Conservation (phyloP, 2,113 vertebrate species). For the Salvelinus fontinalis region DNA sequence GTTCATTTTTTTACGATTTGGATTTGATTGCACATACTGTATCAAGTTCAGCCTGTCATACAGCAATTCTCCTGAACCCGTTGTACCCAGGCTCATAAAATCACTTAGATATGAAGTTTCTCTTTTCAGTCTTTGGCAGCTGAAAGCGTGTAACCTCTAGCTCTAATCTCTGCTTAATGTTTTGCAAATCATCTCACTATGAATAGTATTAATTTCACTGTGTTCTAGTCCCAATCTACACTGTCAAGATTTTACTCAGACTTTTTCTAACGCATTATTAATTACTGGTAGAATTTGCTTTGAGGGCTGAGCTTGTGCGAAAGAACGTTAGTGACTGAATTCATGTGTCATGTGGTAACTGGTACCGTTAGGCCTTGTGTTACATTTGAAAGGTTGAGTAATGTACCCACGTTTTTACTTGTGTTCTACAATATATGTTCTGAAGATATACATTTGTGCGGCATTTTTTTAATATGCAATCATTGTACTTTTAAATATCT, state of each 20-base stretch:
- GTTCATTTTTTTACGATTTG: not conserved
- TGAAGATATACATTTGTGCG: not conserved
- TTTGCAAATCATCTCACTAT: constrained; percentile 6
- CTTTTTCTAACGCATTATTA: not conserved
- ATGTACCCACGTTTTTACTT: not conserved
- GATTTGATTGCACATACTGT: constrained; percentile 24
- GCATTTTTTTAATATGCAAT: not conserved
- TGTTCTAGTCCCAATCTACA: not conserved
- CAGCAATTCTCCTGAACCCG: too few species aligned
- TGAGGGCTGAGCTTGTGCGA: not conserved
- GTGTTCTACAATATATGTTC: not conserved
- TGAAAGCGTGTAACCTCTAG: constrained; percentile 1
- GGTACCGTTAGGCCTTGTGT: not conserved
- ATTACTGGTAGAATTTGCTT: not conserved
- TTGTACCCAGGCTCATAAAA: too few species aligned
- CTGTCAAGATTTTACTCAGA: not conserved
- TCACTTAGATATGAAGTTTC: not conserved
- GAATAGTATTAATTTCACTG: constrained; percentile 31
- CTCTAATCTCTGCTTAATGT: constrained; percentile 11
- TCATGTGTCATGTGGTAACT: not conserved
- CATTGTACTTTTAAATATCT: not conserved
- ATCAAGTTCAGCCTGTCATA: constrained; percentile 3
- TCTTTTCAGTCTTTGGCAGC: not conserved
- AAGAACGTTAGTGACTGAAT: not conserved
- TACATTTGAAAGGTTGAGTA: not conserved